A percentile compares a stretch with the other conserved stretches of the same genome.
Conservation (phyloP, 2,888 invertebrate genomes). For the Cataglyphis altisquamis region DNA sequence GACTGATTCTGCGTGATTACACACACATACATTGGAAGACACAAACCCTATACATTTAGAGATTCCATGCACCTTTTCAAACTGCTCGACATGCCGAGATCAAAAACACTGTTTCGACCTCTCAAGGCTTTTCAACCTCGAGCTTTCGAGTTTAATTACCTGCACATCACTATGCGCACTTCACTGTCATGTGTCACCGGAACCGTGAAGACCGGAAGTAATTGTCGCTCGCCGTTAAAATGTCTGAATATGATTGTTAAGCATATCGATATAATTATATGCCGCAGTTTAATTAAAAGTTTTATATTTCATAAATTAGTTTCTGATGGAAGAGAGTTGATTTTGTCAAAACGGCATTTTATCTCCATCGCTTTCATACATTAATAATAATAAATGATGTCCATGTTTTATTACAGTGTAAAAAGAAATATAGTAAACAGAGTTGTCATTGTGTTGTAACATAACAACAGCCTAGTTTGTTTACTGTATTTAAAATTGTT, state of each 20-base stretch:
- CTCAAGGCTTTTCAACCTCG: conserved; percentile 45
- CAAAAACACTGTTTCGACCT: conserved; percentile 51
- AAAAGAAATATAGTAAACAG: not conserved
- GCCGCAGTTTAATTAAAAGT: conserved; percentile 23
- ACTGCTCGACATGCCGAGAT: conserved; percentile 47
- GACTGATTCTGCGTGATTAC: not conserved
- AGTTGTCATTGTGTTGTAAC: not conserved
- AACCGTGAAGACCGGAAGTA: conserved; percentile 35
- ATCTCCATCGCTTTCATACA: not conserved
- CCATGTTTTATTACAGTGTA: not conserved
- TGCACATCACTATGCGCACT: conserved; percentile 24
- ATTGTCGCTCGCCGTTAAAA: conserved; percentile 34
- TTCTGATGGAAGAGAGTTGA: not conserved
- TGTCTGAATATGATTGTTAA: not conserved
- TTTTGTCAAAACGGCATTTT: not conserved
- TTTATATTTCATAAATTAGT: not conserved
- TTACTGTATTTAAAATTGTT: not conserved
- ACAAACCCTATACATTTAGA: not conserved
- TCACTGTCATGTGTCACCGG: conserved; percentile 30
- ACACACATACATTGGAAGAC: not conserved
- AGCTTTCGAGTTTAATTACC: conserved; percentile 48
- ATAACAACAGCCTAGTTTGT: not conserved
- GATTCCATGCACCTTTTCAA: conserved; percentile 30
- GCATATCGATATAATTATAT: conserved; percentile 25
- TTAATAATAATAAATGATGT: not conserved